A percentile compares a stretch with the other conserved stretches of the same genome.
Evolutionary conservation across 1,140 invertebrate genomes (phyloP).

Genomic region (Ceratina calcarata): DNA sequence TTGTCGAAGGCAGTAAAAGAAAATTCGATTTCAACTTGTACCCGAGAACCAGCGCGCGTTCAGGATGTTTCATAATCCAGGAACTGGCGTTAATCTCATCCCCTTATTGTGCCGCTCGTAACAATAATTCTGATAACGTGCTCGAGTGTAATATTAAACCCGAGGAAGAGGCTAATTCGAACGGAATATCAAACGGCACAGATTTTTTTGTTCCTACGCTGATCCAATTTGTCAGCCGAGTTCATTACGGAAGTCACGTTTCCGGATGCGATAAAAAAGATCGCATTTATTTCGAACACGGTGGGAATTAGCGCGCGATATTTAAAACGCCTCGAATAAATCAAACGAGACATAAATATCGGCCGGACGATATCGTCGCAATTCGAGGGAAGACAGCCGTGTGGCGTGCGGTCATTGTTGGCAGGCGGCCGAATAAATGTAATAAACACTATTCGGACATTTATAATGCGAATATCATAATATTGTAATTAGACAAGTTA

Average conservation of each 20-base stretch:
- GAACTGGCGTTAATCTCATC: background rate
- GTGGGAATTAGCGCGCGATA: background rate
- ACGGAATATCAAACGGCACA: no score
- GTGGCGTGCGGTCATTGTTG: background rate
- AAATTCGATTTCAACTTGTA: slow-evolving; percentile 39
- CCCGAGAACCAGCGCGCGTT: slow-evolving; percentile 4
- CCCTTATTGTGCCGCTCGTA: no score
- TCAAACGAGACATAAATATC: slow-evolving; percentile 8
- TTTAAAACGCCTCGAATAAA: slow-evolving; percentile 23
- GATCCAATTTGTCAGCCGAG: background rate
- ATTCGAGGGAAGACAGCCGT: no score
- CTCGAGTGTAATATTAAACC: no score
- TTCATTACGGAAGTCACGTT: background rate
- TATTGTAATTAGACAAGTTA: background rate
- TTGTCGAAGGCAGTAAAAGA: slow-evolving; percentile 41
- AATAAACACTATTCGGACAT: background rate
- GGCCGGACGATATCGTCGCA: slow-evolving; percentile 5
- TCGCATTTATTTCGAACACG: background rate
- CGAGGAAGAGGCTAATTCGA: no score
- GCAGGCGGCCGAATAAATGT: background rate
- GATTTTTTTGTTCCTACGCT: no score
- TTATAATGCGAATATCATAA: background rate
- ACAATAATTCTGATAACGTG: no score
- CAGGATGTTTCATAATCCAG: background rate
- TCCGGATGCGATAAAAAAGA: background rate